Evolutionary conservation across 2,888 invertebrate species (phyloP).

Genomic region (Tineola bisselliella): DNA sequence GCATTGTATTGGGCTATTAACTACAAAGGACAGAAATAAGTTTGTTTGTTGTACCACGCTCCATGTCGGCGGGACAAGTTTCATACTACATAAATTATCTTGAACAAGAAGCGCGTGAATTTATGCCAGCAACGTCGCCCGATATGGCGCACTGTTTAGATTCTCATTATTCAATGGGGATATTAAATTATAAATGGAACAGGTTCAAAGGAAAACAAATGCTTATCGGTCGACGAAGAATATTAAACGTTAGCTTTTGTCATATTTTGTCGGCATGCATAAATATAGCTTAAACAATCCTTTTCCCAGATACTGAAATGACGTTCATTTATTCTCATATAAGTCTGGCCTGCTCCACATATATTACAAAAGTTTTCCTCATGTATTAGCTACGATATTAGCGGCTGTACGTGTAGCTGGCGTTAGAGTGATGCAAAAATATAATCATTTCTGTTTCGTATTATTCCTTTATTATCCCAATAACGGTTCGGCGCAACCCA

Average conservation of each 20-base stretch:
- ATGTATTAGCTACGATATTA: constrained; percentile 3
- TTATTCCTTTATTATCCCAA: constrained; percentile 31
- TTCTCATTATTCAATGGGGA: constrained; percentile 30
- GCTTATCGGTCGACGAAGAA: neutral
- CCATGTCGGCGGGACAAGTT: constrained; percentile 24
- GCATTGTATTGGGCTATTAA: constrained; percentile 36
- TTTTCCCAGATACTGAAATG: constrained; percentile 18
- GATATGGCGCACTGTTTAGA: constrained; percentile 26
- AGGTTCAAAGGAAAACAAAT: constrained; percentile 1
- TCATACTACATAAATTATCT: constrained; percentile 38
- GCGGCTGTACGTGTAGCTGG: neutral
- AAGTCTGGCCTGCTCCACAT: constrained; percentile 12
- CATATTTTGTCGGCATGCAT: too few relatives aligned
- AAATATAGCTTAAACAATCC: neutral
- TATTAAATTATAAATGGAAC: constrained; percentile 8
- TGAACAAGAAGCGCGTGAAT: constrained; percentile 30
- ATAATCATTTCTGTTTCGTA: constrained; percentile 24
- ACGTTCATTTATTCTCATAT: constrained; percentile 21
- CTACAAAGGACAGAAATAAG: constrained; percentile 34
- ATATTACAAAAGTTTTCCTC: constrained; percentile 6
- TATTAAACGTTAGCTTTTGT: too few relatives aligned
- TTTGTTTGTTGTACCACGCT: constrained; percentile 23
- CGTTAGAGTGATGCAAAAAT: constrained; percentile 1
- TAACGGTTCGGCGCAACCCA: constrained; percentile 18
- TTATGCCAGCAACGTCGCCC: constrained; percentile 28